Conservation (phyloP, 2,888 invertebrate species). For the Tiphia femorata region DNA sequence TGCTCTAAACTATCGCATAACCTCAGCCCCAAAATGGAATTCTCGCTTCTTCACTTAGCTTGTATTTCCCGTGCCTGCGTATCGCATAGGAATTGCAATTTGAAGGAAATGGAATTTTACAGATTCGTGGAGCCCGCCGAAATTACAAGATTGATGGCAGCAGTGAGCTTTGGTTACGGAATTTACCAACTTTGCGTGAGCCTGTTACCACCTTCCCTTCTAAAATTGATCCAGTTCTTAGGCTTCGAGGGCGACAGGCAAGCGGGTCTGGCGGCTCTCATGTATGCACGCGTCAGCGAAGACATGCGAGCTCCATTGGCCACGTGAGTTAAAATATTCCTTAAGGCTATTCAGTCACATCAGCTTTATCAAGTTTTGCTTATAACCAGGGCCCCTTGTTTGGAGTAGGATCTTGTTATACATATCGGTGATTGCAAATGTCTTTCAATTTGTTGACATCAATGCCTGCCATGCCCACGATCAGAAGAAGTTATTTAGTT, state of each 20-base stretch:
- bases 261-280: conserved; percentile 73
- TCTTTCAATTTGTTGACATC: too few relatives aligned
- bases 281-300: conserved; percentile 74
- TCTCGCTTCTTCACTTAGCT: neutral
- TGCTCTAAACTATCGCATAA: too few relatives aligned
- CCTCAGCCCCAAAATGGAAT: too few relatives aligned
- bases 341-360: too few relatives aligned
- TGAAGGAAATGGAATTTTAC: conserved; percentile 12
- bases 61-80: too few relatives aligned
- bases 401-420: too few relatives aligned
- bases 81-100: too few relatives aligned
- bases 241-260: conserved; percentile 77
- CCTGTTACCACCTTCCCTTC: conserved; percentile 75
- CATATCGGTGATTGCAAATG: too few relatives aligned
- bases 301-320: conserved; percentile 80
- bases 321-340: conserved; percentile 72
- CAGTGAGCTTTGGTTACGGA: conserved; percentile 80
- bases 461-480: too few relatives aligned
- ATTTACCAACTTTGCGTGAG: conserved; percentile 78
- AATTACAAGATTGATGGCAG: conserved; percentile 75
- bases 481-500: too few relatives aligned
- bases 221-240: conserved; percentile 74
- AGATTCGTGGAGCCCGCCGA: conserved; percentile 70
- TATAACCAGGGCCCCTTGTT: too few relatives aligned
- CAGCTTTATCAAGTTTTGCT: too few relatives aligned